Evolutionary conservation across 2,888 invertebrate species (phyloP), one percentile per base, ranked within the genome.

Genomic region (Drosophila eohydei): DNA sequence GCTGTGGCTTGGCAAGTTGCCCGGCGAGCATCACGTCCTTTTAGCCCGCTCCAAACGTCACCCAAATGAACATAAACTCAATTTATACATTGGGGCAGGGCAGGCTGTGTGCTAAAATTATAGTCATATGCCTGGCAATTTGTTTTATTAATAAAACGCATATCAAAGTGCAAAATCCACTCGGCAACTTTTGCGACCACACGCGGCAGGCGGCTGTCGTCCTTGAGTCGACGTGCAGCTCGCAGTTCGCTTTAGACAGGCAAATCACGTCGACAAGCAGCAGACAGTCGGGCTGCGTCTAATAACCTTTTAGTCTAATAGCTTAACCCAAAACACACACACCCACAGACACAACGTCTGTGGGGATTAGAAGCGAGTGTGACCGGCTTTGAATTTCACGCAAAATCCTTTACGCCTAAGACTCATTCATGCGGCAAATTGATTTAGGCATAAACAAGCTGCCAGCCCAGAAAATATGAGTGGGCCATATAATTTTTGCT

Each of bases 381-480:
- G 80, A 64, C 79, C 70, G 50, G 62, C 65, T 66, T 66, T 61
- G 44, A 30, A 56, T 50, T 55, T 58, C 58, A 61, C 51, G 54
- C 48, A 43, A 44, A 62, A 57, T 67, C 61, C 67, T 67, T 54
- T 66, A 43, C 80, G 74, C 75, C 88, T 78, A 90, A 90, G 78
- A 79, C 70, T 68, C 82, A 74, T 82, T 90, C 89, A 84, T 74
- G 89, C 87, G 73, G 77, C 85, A 88, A 88, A 88, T 88, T 88
- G 88, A 90, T 90, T 90, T 84, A 86, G 90, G 89, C 87, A 85
- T 83, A 86, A 89, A 83, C 90, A 86, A 74, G 82, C 74, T 64
- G 41, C 34, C 21, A n/a, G 36, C 38, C 21, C 26, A 9, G 14
- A 61, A 69, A 68, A 70, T 67, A 66, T 64, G 56, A 56, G 54